These are phyloP conservation scores for Rhinogobius similis DNA, from an alignment of 2,113 vertebrate genomes.

Conservation along the genomic window DNA sequence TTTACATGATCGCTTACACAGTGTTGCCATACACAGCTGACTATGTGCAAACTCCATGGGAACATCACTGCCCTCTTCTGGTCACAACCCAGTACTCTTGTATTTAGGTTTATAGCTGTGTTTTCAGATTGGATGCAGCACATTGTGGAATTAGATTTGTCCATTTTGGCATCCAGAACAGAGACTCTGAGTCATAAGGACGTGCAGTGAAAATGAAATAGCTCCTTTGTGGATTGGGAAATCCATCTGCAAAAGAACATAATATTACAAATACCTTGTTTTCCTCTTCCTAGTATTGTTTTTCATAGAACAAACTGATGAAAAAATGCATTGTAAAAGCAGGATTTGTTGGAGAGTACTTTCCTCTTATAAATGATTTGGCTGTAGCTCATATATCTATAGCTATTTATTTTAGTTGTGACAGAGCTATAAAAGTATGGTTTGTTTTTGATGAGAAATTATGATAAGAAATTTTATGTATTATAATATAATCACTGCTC, in stretches of 20 bases:
- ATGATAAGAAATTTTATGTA: no score
- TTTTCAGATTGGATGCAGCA: conserved; percentile 6
- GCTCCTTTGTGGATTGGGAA: conserved; percentile 7
- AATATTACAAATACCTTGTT: neutral
- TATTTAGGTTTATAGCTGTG: neutral
- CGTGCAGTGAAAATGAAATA: neutral
- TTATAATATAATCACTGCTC: neutral
- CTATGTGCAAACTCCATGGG: neutral
- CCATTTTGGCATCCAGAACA: conserved; percentile 24
- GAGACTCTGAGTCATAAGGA: conserved; percentile 24
- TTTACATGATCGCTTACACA: conserved; percentile 25
- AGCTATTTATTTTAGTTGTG: no score
- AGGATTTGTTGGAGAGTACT: no score
- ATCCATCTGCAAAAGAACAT: conserved; percentile 2
- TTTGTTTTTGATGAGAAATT: neutral
- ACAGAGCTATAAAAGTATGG: no score
- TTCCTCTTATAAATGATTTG: no score
- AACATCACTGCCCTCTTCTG: conserved; percentile 51
- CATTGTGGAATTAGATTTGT: conserved; percentile 14
- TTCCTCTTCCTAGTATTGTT: conserved; percentile 7
- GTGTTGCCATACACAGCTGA: conserved; percentile 20
- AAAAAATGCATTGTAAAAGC: neutral
- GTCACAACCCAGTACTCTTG: conserved; percentile 20
- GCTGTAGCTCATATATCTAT: no score
- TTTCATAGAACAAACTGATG: neutral